Evolutionary conservation across 2,888 invertebrate species (phyloP), one percentile per base, ranked within the genome.

Genomic region (Leptinotarsa juncta): DNA sequence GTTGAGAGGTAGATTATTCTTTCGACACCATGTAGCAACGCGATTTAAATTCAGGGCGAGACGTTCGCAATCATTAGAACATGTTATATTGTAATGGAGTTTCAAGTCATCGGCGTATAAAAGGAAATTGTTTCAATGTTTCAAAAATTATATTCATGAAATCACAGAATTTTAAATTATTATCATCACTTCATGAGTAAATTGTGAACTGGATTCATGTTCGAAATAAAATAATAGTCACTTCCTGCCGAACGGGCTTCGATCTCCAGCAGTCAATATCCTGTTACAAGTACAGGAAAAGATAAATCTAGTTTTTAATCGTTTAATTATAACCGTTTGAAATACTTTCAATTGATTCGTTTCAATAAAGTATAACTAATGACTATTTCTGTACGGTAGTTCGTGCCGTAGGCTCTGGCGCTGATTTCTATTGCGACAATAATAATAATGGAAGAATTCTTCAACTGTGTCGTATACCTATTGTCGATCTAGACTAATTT

Each of bases 281-380:
- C 49, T 60, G 57, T 42, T 60, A 42, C 70, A 42, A 32, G 55
- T 23, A 14, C n/a, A 32, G 48, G 57, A 57, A 57, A 18, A 70
- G 60, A 70, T 70, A 70, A 70, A 70, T 70, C 32, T 23, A 32
- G 18, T 48, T 70, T 69, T 42, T 55, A 42, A 69, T 69, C 55
- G 51, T 53, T 26, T 57, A 57, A 69, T 57, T 49, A 55, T 49
- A 20, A 55, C 32, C 32, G 51, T 53, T 53, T 32, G 26, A n/a
- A 32, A 68, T 53, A 32, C 68, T 68, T n/a, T 55, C 32, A 26
- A 68, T 57, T 49, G 60, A 57, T 60, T 42, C 48, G 49, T 70
- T 70, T 67, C 23, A 57, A 70, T 70, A 70, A 70, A 49, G 26
- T 50, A 57, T 57, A 32, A 51, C 49, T 70, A 70, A 70, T 70